Conservation (phyloP, 2,888 invertebrate species). For the Eupithecia dodoneata region DNA sequence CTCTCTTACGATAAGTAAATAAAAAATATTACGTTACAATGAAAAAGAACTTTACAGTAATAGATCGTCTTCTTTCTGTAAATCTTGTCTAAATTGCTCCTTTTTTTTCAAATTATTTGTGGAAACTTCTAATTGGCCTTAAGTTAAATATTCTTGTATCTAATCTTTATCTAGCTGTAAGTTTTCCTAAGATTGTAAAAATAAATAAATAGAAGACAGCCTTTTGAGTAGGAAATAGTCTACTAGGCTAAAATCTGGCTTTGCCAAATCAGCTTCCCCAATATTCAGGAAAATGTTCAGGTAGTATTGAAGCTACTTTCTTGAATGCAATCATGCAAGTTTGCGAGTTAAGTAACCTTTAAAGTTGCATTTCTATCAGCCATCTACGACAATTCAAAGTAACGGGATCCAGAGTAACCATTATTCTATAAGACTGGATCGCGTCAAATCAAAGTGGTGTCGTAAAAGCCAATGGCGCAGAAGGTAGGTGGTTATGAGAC, state of each 20-base stretch:
- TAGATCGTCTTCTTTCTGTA: too few species aligned
- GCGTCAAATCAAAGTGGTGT: conserved; percentile 37
- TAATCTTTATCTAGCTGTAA: too few species aligned
- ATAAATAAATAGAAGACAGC: too few species aligned
- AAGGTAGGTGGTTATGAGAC: conserved; percentile 41
- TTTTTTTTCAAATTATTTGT: too few species aligned
- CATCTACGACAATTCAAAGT: conserved; percentile 20
- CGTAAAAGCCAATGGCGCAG: conserved; percentile 41
- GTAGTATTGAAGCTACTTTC: background rate
- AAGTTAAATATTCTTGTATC: too few species aligned
- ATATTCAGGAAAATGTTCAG: background rate
- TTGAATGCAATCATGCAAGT: background rate
- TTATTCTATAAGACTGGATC: conserved; percentile 26
- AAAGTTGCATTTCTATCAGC: conserved; percentile 6
- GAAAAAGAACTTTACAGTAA: background rate
- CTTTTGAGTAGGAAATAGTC: background rate
- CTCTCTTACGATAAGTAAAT: background rate
- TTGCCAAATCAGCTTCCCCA: background rate
- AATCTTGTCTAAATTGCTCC: too few species aligned
- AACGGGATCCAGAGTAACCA: conserved; percentile 13
- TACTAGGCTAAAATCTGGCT: background rate
- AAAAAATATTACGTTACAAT: background rate
- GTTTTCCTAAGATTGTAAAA: too few species aligned
- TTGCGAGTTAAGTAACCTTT: background rate
- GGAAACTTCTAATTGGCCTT: too few species aligned